Conservation (phyloP, 2,888 invertebrate species). For the Apodemia duryi region DNA sequence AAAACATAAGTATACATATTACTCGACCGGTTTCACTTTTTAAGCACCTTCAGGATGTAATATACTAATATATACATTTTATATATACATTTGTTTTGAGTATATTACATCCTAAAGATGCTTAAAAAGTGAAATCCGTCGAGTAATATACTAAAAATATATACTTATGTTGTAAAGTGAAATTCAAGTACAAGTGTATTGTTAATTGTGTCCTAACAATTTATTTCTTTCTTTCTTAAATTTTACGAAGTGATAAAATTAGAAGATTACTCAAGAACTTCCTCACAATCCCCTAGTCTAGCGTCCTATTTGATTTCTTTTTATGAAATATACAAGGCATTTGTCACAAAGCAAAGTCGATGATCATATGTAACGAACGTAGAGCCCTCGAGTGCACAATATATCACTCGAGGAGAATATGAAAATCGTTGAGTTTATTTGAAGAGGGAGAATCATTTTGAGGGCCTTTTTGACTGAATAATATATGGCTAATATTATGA, state of each 20-base stretch:
- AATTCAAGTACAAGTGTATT: too few species aligned
- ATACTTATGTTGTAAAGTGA: too few species aligned
- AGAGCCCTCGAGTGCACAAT: conserved; percentile 33
- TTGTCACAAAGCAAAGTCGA: conserved; percentile 37
- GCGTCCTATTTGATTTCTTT: conserved; percentile 30
- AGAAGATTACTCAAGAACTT: conserved; percentile 17
- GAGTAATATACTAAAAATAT: too few species aligned
- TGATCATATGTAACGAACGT: conserved; percentile 36
- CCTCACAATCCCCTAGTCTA: conserved; percentile 5
- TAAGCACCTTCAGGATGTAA: too few species aligned
- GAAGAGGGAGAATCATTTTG: conserved; percentile 28
- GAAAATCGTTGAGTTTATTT: conserved; percentile 30
- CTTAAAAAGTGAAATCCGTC: too few species aligned
- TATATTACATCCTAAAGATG: too few species aligned
- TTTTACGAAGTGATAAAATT: not conserved
- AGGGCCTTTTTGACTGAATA: conserved; percentile 18
- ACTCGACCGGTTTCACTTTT: too few species aligned
- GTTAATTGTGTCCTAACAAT: too few species aligned
- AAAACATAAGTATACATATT: too few species aligned
- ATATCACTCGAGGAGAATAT: conserved; percentile 31
- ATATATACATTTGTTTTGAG: too few species aligned
- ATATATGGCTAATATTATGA: conserved; percentile 9
- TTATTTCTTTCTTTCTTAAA: too few species aligned
- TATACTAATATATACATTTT: too few species aligned
- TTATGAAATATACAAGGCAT: conserved; percentile 35